Evolutionary conservation across 2,797 vertebrate species (phyloP), one percentile per base, ranked within the genome.

Genomic region (Gambelia wislizenii): DNA sequence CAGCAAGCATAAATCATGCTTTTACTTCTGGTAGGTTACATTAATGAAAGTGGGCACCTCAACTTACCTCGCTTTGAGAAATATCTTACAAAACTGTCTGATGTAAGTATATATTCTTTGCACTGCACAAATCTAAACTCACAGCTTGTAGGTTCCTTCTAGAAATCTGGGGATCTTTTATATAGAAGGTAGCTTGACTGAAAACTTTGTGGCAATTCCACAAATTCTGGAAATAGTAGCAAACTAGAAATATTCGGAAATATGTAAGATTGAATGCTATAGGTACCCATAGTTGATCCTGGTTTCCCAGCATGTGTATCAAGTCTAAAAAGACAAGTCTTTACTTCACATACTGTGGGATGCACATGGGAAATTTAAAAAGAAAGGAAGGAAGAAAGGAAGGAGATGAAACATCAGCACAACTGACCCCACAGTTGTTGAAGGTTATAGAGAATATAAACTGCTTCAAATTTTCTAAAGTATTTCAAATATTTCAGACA

Each of bases 11-110:
- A 52, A 52, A 54, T 75, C 44, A n/a, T 36, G 16, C 13, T 52
- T 93, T 95, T 93, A 88, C 90, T 74, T 95, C 44, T 72, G 92
- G 92, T 93, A 99, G 99, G 99, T 93, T 99, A 99, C 95, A 98
- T 99, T 95, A 99, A 99, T 97, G 99, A 99, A 96, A 98, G 97
- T 0, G 99, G 99, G 0, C 97, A 98, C 95, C 97, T 99, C 90
- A 99, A 99, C 96, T 98, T 99, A 93, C 95, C 94, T 87, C 97
- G 98, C 95, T 99, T 99, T 97, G 98, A 99, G 96, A 99, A 98
- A 92, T 99, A 99, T 95, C 96, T 99, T 92, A 96, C 97, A 92
- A 99, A 98, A 94, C 96, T 99, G 81, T 97, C 99, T 89, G 98
- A 99, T 96, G 99, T 99, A 95, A 97, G 97, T 97, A 95, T 88